A percentile compares a stretch with the other conserved stretches of the same genome.
Evolutionary conservation across 2,797 vertebrate species (phyloP).

Genomic region (Oryzias sinensis): DNA sequence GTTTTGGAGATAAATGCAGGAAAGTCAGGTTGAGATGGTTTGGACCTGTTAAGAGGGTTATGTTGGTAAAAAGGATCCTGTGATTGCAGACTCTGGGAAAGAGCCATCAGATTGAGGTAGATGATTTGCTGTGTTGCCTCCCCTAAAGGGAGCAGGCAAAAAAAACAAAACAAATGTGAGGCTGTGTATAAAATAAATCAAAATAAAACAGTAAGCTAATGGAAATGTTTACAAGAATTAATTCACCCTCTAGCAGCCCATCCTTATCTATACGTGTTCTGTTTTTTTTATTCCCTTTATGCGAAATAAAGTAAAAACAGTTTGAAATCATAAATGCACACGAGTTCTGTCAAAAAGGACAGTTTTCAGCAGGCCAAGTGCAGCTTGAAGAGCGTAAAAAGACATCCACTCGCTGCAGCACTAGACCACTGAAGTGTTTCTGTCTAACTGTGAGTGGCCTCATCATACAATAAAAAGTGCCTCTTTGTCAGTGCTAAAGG

Average conservation of each 20-base stretch:
- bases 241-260: neutral
- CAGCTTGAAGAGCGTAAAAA: slow-evolving; percentile 32
- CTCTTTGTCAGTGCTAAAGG: slow-evolving; percentile 16
- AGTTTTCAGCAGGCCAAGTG: slow-evolving; percentile 18
- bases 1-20: no score
- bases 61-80: no score
- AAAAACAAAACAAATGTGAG: neutral
- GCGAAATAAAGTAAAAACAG: neutral
- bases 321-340: slow-evolving; percentile 12
- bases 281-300: neutral
- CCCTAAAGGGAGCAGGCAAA: no score
- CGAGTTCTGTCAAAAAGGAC: neutral
- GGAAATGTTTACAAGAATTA: neutral
- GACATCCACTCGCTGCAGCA: slow-evolving; percentile 18
- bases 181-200: neutral
- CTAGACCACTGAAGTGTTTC: slow-evolving; percentile 38
- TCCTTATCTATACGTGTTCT: neutral
- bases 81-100: no score
- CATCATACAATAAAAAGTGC: slow-evolving; percentile 27
- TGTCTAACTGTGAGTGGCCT: slow-evolving; percentile 40
- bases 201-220: neutral
- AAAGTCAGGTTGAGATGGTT: no score
- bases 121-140: no score
- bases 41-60: no score
- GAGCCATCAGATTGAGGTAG: no score